A percentile compares a stretch with the other conserved stretches of the same genome.
phyloP scores from a whole-genome alignment of 1,140 invertebrate species.

The Cardiocondyla obscurior region DNA sequence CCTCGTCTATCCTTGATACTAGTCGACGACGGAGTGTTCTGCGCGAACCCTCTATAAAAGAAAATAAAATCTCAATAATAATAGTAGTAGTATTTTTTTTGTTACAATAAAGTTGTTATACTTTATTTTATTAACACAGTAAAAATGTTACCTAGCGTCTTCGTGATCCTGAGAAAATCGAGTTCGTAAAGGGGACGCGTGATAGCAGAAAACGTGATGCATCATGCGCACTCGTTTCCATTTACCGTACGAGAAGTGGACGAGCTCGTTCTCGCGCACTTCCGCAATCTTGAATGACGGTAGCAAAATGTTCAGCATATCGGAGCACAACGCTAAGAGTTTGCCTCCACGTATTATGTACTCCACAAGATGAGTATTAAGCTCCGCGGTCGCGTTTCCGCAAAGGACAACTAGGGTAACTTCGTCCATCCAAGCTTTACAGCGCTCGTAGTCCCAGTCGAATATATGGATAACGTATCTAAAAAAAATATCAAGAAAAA shows the following conservation, averaged over 20 bases:
- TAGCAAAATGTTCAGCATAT: slow-evolving; percentile 90
- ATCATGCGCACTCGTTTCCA: slow-evolving; percentile 93
- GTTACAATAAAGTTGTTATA: neutral
- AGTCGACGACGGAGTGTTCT: slow-evolving; percentile 83
- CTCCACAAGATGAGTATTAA: slow-evolving; percentile 88
- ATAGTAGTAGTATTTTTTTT: neutral
- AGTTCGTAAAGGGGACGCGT: slow-evolving; percentile 91
- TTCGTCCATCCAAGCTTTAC: slow-evolving; percentile 89
- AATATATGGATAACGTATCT: slow-evolving; percentile 92
- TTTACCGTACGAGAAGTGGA: slow-evolving; percentile 91
- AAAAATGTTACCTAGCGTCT: slow-evolving; percentile 79
- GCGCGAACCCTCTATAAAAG: slow-evolving; percentile 3
- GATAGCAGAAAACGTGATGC: slow-evolving; percentile 94
- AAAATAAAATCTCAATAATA: too few relatives aligned
- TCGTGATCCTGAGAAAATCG: slow-evolving; percentile 90
- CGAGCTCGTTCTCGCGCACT: slow-evolving; percentile 91
- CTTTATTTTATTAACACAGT: slow-evolving; percentile 1
- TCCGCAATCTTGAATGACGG: slow-evolving; percentile 92
- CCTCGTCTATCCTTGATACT: slow-evolving; percentile 87
- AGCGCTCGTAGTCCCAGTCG: slow-evolving; percentile 84
- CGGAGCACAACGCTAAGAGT: slow-evolving; percentile 92
- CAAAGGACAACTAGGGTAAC: slow-evolving; percentile 91
- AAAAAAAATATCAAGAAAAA: slow-evolving; percentile 72
- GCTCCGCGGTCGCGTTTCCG: slow-evolving; percentile 87
- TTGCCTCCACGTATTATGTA: slow-evolving; percentile 90